Evolutionary conservation across 2,113 vertebrate genomes (phyloP), one percentile per base, ranked within the genome.

Genomic region (Syngnathus scovelli): DNA sequence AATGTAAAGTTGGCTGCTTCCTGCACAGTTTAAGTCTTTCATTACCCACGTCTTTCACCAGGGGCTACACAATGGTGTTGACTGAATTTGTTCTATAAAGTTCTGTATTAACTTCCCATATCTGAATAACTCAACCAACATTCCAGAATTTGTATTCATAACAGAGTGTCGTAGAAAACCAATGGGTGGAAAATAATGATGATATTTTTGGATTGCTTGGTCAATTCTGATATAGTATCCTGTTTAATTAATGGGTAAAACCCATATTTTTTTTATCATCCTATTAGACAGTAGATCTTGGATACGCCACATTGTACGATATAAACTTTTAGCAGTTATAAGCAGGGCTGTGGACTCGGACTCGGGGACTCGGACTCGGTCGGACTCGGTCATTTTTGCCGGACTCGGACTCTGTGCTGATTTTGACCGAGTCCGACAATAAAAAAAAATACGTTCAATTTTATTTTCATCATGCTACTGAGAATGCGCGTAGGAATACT

Each of bases 1-100:
- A 37, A 27, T 33, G 43, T 38, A 12, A 51, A 78, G 64, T 18
- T 67, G 18, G 6, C 54, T 37, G 56, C 56, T 10, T 71, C 69
- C 21, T 58, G 49, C 3, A 55, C n/a, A 67, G 48, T 52, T 39
- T 37, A 44, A 66, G 64, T 3, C 41, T 16, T 62, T 21, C 39
- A 27, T 62, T 62, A 15, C 37, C 21, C 16, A 12, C 7, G 46
- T 44, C 3, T 43, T 44, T 27, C 61, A 27, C 41, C 16, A 62
- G 41, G 21, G 61, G n/a, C 15, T 6, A 36, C 6, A 58, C 13
- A 36, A 6, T 7, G 27, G 55, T 6, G 13, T 36, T 36, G 6
- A 58, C 1, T 38, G 33, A 39, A 15, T 19, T n/a, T 37, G 59
- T 61, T 58, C 13, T 36, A 12, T 39, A 38, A 39, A 39, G 59